phyloP scores from a whole-genome alignment of 2,113 vertebrate species.

The Nothocercus nigrocapillus region DNA sequence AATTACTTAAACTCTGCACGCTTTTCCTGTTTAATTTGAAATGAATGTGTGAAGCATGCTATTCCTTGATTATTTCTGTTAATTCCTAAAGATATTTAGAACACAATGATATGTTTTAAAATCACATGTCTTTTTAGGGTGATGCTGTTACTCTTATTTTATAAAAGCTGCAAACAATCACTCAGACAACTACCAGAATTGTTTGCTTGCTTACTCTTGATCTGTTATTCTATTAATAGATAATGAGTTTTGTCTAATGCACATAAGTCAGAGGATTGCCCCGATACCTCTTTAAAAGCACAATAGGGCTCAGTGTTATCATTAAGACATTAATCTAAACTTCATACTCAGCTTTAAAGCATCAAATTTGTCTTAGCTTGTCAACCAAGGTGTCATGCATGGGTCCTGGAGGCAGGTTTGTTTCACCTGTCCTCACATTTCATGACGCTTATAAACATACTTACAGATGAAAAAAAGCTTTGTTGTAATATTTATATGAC shows the following conservation, averaged over 20 bases:
- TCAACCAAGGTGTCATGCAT: background rate
- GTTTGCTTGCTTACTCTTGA: background rate
- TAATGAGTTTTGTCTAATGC: background rate
- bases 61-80: slow-evolving; percentile 3
- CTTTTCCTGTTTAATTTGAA: slow-evolving; percentile 36
- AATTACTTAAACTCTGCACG: background rate
- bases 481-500: slow-evolving; percentile 56
- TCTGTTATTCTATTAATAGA: slow-evolving; percentile 39
- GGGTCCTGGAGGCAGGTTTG: background rate
- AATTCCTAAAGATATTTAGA: background rate
- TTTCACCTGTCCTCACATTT: slow-evolving; percentile 30
- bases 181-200: background rate
- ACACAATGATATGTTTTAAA: background rate
- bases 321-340: slow-evolving; percentile 8
- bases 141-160: background rate
- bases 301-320: background rate
- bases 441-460: background rate
- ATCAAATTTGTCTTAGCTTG: background rate
- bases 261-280: background rate
- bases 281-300: slow-evolving; percentile 46
- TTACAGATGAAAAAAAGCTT: slow-evolving; percentile 51
- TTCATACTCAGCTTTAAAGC: background rate
- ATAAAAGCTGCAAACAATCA: slow-evolving; percentile 9
- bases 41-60: background rate
- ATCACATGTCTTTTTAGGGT: background rate